phyloP scores from a whole-genome alignment of 2,113 vertebrate genomes.

The Stegostoma tigrinum region DNA sequence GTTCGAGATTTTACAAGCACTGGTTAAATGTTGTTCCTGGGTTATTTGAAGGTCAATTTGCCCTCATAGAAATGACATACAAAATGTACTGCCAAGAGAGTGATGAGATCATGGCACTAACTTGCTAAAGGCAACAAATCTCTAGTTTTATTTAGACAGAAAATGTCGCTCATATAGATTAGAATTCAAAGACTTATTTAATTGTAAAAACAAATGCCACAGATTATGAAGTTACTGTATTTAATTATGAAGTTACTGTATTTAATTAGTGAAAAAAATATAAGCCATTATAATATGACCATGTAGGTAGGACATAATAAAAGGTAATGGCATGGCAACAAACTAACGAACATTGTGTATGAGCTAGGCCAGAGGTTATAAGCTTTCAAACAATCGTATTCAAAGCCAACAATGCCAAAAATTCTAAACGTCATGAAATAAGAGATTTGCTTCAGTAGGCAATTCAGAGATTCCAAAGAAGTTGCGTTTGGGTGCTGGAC shows the following conservation, averaged over 20 bases:
- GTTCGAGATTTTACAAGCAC: neutral
- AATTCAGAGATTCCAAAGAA: neutral
- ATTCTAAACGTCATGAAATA: neutral
- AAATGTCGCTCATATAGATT: neutral
- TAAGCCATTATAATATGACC: neutral
- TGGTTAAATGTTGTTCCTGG: neutral
- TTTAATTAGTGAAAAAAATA: neutral
- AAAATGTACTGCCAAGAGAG: neutral
- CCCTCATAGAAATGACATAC: neutral
- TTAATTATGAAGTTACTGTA: neutral
- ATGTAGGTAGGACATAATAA: neutral
- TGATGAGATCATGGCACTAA: neutral
- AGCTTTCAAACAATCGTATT: neutral
- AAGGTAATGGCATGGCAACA: neutral
- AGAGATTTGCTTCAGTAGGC: neutral
- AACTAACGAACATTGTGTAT: neutral
- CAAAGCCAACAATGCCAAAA: neutral
- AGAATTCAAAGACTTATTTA: neutral
- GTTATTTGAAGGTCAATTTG: neutral
- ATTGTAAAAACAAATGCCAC: neutral
- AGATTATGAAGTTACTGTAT: neutral
- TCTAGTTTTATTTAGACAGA: neutral
- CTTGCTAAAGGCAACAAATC: neutral
- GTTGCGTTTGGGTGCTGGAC: neutral
- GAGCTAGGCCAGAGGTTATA: neutral